Conservation (phyloP, 2,888 invertebrate genomes). For the Agriopis marginaria region DNA sequence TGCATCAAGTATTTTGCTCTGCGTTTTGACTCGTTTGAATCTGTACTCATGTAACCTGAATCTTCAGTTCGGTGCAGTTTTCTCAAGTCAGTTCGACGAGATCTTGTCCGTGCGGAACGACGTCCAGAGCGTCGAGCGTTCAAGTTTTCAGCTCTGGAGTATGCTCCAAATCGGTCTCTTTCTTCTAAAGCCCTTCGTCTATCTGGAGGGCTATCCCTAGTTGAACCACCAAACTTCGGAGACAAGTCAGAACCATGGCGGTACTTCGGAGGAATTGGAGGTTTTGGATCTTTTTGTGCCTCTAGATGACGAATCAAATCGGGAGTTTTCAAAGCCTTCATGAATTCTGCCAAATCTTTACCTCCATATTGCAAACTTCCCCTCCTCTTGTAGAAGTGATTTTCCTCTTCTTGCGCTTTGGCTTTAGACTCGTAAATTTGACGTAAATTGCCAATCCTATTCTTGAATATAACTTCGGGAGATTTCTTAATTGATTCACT, state of each 20-base stretch:
- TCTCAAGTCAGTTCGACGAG: constrained; percentile 73
- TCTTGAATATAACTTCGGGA: constrained; percentile 76
- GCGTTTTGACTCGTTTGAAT: constrained; percentile 89
- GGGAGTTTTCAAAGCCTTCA: constrained; percentile 66
- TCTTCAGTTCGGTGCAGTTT: constrained; percentile 87
- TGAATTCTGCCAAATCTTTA: constrained; percentile 67
- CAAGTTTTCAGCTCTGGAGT: constrained; percentile 68
- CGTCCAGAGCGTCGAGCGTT: constrained; percentile 75
- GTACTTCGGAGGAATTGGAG: constrained; percentile 78
- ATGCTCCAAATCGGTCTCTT: constrained; percentile 69
- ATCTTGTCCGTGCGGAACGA: constrained; percentile 74
- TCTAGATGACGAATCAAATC: constrained; percentile 71
- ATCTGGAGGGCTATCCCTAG: constrained; percentile 70
- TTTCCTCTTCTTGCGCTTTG: constrained; percentile 71
- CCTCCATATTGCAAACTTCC: constrained; percentile 71
- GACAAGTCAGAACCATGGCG: constrained; percentile 65
- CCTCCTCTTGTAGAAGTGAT: constrained; percentile 69
- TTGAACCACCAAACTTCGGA: constrained; percentile 60
- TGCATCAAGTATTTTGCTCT: constrained; percentile 81
- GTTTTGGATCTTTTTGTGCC: constrained; percentile 67
- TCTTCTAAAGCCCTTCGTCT: constrained; percentile 71
- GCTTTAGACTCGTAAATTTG: constrained; percentile 92
- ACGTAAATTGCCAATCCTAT: constrained; percentile 90
- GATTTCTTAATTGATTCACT: constrained; percentile 60
- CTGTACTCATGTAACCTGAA: constrained; percentile 94